Base-by-base conservation (phyloP, 2,113 vertebrate genomes). In the Pyxicephalus adspersus region DNA sequence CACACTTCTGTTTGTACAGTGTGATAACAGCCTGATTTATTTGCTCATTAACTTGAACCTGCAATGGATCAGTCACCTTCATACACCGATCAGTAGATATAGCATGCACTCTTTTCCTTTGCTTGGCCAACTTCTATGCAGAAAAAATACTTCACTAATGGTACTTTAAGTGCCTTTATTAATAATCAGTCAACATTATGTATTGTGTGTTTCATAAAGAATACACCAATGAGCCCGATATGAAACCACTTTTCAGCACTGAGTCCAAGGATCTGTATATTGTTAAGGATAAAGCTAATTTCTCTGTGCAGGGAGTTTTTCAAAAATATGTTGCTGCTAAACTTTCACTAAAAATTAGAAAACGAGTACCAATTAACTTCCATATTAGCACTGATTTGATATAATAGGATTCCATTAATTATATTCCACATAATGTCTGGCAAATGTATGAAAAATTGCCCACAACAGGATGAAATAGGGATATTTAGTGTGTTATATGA, bases 331-430 rank as follows among this genome's bases (percentile, higher is more conserved):
- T 20, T 1, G 25, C 22, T 45, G 28, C 18, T 60, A 18, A 58
- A 45, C 55, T 63, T 61, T 25, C 28, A 67, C 51, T 80, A 19
- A 80, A 61, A 80, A 80, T 80, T 71, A 61, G 55, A 60, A 80
- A 70, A 50, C 50, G 23, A 80, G 61, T 70, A 66, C 16, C 65
- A 80, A 70, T 80, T 73, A 65, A 54, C 65, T 73, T 38, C 45
- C 34, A n/a, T 54, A 64, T 81, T 55, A 45, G 50, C 58, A 38
- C 38, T 71, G 22, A 73, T 65, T 64, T 81, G 78, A 52, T 45
- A 54, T 73, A 74, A 74, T 57, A 61, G 25, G 6, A 15, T 20
- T 71, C 34, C 34, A 71, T 70, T 61, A 80, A 71, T 80, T 80
- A 63, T 71, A 51, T 70, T 61, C 6, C 52, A 38, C 52, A 50